Percentiles rank a stretch among this genome's conserved stretches.
phyloP scores from a whole-genome alignment of 2,888 invertebrate species.

The Tholera decimalis region DNA sequence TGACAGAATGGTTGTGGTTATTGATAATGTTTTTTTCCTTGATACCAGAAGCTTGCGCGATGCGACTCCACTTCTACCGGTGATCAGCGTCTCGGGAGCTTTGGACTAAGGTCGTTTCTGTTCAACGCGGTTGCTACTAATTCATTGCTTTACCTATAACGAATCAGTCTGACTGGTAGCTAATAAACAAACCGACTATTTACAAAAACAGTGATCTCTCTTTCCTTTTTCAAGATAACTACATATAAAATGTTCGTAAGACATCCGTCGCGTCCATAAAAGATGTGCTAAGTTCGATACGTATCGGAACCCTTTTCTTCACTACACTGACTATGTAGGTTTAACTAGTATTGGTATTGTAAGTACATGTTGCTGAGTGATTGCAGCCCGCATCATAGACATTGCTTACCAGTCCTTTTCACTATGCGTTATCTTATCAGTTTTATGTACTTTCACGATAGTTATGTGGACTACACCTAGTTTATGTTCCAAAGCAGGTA shows the following conservation, averaged over 20 bases:
- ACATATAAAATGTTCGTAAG: background rate
- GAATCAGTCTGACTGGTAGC: too few species aligned
- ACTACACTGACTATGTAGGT: background rate
- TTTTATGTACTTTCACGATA: slow-evolving; percentile 44
- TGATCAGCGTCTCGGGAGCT: too few species aligned
- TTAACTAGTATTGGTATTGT: background rate
- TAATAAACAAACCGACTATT: background rate
- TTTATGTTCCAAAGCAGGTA: background rate
- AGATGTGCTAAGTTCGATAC: slow-evolving; percentile 4
- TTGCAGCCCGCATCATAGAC: slow-evolving; percentile 44
- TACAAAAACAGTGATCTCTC: background rate
- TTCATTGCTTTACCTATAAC: too few species aligned
- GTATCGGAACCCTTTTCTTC: background rate
- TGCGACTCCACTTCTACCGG: too few species aligned
- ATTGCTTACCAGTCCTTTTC: background rate
- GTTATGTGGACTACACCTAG: slow-evolving; percentile 7
- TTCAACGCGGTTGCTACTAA: too few species aligned
- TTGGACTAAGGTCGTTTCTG: too few species aligned
- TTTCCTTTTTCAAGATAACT: background rate
- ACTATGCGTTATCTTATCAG: slow-evolving; percentile 44
- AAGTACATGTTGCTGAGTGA: background rate
- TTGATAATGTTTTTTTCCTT: too few species aligned
- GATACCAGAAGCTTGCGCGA: too few species aligned
- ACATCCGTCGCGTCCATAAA: slow-evolving; percentile 6
- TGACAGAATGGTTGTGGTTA: too few species aligned